Evolutionary conservation across 2,113 vertebrate genomes (phyloP), one percentile per base, ranked within the genome.

Genomic region (Seriola dumerili): DNA sequence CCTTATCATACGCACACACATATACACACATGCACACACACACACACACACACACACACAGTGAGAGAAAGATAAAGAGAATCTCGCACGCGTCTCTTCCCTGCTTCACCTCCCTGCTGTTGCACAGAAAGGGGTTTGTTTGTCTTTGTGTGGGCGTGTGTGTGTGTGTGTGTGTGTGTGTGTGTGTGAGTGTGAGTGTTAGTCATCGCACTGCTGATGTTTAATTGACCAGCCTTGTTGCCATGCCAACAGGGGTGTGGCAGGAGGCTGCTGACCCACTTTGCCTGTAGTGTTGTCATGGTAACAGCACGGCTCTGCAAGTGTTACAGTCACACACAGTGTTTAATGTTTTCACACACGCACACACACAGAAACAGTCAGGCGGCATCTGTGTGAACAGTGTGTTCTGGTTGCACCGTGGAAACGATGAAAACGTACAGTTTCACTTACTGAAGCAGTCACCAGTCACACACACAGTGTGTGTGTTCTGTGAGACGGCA

Each of bases 191-290:
- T 64, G 38, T 54, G 58, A 48, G 77, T 69, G 79, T 86, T 81
- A 80, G 78, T 88, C 88, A 81, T 86, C 38, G 1, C 75, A 70
- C 69, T 77, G 80, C 87, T 88, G 74, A 89, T 83, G 83, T 92
- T 90, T 92, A 93, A 92, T 91, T 90, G 92, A 91, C 83, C 86
- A 58, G 83, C 69, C 88, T 78, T 91, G 91, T 92, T 93, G 78
- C 89, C 55, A 92, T 92, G 91, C 87, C 89, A 91, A 91, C 90
- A 62, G 58, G 90, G 92, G 92, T 89, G 90, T 90, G 92, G 92
- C 86, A 85, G 82, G 79, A 90, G 92, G 88, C 83, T 65, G 89
- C 88, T 94, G 93, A 94, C 93, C 93, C 93, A 94, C 90, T 94
- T 94, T 92, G 91, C 90, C 93, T 88, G 88, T 89, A 90, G 88